Conservation (phyloP, 2,797 vertebrate species). For the Epinephelus malabaricus region DNA sequence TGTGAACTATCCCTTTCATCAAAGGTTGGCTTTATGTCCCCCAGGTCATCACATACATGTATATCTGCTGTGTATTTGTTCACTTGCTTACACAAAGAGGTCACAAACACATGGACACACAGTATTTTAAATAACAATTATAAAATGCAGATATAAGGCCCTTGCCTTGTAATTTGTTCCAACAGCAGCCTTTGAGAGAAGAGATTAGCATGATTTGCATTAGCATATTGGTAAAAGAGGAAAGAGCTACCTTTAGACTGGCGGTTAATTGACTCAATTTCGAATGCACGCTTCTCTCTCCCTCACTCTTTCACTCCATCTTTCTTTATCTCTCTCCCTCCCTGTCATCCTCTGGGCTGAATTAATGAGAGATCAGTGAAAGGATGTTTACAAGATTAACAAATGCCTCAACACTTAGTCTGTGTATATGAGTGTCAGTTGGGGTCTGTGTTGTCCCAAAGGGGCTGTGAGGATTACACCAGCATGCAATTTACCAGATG, state of each 20-base stretch:
- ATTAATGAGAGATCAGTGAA: conserved; percentile 78
- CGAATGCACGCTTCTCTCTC: conserved; percentile 29
- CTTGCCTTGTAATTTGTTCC: conserved; percentile 34
- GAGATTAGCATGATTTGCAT: conserved; percentile 51
- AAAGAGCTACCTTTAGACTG: conserved; percentile 43
- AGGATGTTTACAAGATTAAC: conserved; percentile 81
- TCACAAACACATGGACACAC: conserved; percentile 19
- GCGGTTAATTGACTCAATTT: conserved; percentile 66
- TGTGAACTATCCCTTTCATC: neutral
- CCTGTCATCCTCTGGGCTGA: conserved; percentile 69
- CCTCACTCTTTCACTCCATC: neutral
- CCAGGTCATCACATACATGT: neutral
- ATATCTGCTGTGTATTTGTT: neutral
- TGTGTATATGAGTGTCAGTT: conserved; percentile 52
- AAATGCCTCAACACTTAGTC: conserved; percentile 71
- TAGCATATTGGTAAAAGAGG: conserved; percentile 54
- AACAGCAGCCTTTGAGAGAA: conserved; percentile 35
- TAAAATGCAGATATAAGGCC: conserved; percentile 37
- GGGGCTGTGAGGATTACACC: conserved; percentile 55
- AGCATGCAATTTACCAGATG: conserved; percentile 39
- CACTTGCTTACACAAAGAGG: conserved; percentile 16
- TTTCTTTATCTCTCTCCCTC: conserved; percentile 23
- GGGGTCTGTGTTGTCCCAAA: conserved; percentile 59
- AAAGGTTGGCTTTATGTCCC: neutral
- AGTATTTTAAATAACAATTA: conserved; percentile 25